Base-by-base conservation (phyloP, 2,113 vertebrate genomes). In the Thalassarche chlororhynchos region DNA sequence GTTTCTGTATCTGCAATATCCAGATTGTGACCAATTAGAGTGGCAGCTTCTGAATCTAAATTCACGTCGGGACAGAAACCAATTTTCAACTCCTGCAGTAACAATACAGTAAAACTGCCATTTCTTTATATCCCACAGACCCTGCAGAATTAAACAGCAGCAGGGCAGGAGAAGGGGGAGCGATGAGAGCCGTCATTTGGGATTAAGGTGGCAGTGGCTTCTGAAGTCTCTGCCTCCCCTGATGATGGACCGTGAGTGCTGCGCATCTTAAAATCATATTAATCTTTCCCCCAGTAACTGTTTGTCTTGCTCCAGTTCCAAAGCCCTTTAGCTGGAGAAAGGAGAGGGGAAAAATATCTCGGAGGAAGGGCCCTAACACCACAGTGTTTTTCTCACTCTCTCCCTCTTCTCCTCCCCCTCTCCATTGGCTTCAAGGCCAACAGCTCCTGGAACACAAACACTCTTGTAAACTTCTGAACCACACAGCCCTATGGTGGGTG, bases 391-490 rank as follows among this genome's bases (percentile, higher is more conserved):
- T 97, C 84, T 97, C 95, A 68, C 92, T 95, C 94, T 93, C 87
- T 94, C 84, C 71, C 91, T 96, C 84, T 93, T 81, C 91, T 94
- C 94, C 87, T 95, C 92, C 87, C 89, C 94, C 93, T 92, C 94
- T 95, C 92, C 88, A 91, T 66, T 93, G 92, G 90, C 97, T 97
- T 95, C 97, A 96, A 96, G 96, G 95, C 97, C 96, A 97, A 93
- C 87, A 96, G 91, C 95, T 95, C 93, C 96, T 96, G 92, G 94
- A 98, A 96, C 96, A 97, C 97, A 97, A 97, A 97, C 93, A 93
- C 90, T 96, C 97, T 95, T 97, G 94, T 96, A 97, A 97, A 98
- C 98, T 98, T 97, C 96, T 98, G 97, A 98, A 98, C 97, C 95
- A 90, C 96, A 96, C 95, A 97, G 92, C 97, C 96, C 97, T 97